Evolutionary conservation across 2,888 invertebrate species (phyloP), one percentile per base, ranked within the genome.

Genomic region (Germaria angustata): DNA sequence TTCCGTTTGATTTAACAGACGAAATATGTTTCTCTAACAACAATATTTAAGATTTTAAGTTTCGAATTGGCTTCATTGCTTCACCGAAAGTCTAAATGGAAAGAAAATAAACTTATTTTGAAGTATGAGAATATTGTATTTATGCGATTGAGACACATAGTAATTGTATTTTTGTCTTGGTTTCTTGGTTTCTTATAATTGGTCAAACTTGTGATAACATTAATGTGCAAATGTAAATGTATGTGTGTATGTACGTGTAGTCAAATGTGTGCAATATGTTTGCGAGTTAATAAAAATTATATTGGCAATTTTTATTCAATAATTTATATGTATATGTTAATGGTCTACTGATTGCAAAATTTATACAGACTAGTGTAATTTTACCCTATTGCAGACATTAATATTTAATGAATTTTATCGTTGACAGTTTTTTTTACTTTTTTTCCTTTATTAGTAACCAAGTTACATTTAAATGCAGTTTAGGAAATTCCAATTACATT

Each of bases 21-120:
- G 24, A 51, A 69, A 77, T 51, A 68, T 80, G 65, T 80, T 80
- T 63, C 46, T 51, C 2, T 57, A 49, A 49, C 11, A 49, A 49
- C 36, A 20, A 55, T 69, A 55, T 51, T 55, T 68, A 49, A 36
- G 46, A 46, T 36, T 61, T 36, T n/a, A 66, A 51, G 13, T 72
- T 59, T 17, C 9, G 41, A 41, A 32, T 22, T 39, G n/a, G 34
- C 49, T 36, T n/a, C 22, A 39, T 41, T n/a, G n/a, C n/a, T n/a
- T n/a, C n/a, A n/a, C n/a, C n/a, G n/a, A n/a, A n/a, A n/a, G n/a
- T n/a, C n/a, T n/a, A n/a, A n/a, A n/a, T n/a, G n/a, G n/a, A n/a
- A n/a, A 28, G 28, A 6, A 28, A 28, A 6, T 28, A 5, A 28
- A 5, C 28, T 28, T 7, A 6, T 17, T 51, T 39, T 28, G 17